Evolutionary conservation across 92 coral and sea anemone genomes (phyloP).

Genomic region (Bergia puertoricense): DNA sequence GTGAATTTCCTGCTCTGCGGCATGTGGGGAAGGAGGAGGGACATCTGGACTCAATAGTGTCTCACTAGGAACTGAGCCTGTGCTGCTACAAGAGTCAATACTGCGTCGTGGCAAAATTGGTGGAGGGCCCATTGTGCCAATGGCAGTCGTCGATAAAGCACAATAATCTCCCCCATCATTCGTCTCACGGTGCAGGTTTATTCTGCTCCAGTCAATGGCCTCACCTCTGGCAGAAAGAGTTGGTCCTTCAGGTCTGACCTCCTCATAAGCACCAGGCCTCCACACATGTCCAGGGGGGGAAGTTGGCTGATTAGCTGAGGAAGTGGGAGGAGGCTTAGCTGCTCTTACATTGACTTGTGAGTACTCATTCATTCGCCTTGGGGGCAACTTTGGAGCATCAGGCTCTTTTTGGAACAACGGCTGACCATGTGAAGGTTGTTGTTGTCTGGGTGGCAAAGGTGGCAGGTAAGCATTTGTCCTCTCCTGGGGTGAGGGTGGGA

Average conservation of each 20-base stretch:
- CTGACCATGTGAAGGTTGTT: slow-evolving; percentile 30
- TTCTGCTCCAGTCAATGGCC: slow-evolving; percentile 62
- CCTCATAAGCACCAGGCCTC: slow-evolving; percentile 65
- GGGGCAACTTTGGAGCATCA: slow-evolving; percentile 38
- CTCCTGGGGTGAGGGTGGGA: slow-evolving; percentile 42
- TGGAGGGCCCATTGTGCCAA: slow-evolving; percentile 55
- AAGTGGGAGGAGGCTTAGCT: background rate
- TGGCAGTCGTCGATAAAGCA: slow-evolving; percentile 63
- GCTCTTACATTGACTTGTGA: slow-evolving; percentile 44
- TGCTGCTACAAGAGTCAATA: slow-evolving; percentile 46
- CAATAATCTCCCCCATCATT: slow-evolving; percentile 74
- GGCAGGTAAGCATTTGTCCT: background rate
- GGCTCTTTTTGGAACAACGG: slow-evolving; percentile 56
- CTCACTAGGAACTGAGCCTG: slow-evolving; percentile 61
- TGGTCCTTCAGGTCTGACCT: slow-evolving; percentile 78
- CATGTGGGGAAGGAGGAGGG: slow-evolving; percentile 87
- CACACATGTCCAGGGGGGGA: slow-evolving; percentile 40
- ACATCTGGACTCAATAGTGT: slow-evolving; percentile 71
- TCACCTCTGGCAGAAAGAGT: slow-evolving; percentile 59
- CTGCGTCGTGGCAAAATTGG: slow-evolving; percentile 37
- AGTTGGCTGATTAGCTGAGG: background rate
- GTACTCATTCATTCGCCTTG: slow-evolving; percentile 58
- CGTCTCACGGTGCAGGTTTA: slow-evolving; percentile 27
- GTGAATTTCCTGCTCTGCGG: slow-evolving; percentile 75
- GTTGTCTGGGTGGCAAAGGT: slow-evolving; percentile 40